Conservation (phyloP, 2,888 invertebrate genomes). For the Caenorhabditis zanzibari region DNA sequence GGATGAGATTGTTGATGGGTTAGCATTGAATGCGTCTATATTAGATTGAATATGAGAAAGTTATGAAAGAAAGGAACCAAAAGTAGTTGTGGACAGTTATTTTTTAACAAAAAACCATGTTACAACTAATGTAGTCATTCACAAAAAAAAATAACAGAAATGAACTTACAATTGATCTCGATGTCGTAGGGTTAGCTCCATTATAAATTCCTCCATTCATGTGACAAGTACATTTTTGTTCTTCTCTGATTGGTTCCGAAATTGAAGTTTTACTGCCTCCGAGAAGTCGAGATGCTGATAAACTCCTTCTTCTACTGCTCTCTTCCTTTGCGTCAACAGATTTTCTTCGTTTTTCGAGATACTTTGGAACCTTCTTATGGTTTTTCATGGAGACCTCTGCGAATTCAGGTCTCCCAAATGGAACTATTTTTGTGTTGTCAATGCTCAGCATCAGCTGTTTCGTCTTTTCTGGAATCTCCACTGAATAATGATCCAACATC, state of each 20-base stretch:
- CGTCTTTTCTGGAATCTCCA: conserved; percentile 77
- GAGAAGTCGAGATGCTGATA: conserved; percentile 69
- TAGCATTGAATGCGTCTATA: conserved; percentile 56
- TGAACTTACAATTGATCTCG: conserved; percentile 48
- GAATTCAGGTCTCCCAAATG: conserved; percentile 76
- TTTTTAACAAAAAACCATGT: too few relatives aligned
- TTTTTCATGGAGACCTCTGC: conserved; percentile 72
- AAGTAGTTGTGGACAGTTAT: background rate
- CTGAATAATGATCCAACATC: conserved; percentile 85
- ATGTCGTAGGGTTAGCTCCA: conserved; percentile 54
- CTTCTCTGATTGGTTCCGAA: conserved; percentile 60
- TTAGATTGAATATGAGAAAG: conserved; percentile 29
- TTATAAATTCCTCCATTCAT: conserved; percentile 61
- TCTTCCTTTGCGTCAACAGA: conserved; percentile 68
- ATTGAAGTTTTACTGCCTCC: conserved; percentile 66
- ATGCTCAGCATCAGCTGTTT: conserved; percentile 76
- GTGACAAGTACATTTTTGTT: conserved; percentile 72
- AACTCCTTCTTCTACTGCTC: conserved; percentile 62
- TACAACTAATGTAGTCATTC: background rate
- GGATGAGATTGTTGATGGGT: conserved; percentile 49
- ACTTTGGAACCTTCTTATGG: conserved; percentile 73
- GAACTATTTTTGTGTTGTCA: conserved; percentile 73
- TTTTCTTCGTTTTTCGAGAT: conserved; percentile 73
- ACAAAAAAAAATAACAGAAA: too few relatives aligned
- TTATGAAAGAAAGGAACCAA: background rate